Percentiles rank a stretch among this genome's conserved stretches.
Conservation (phyloP, 1,140 invertebrate species). For the Caenorhabditis latens region DNA sequence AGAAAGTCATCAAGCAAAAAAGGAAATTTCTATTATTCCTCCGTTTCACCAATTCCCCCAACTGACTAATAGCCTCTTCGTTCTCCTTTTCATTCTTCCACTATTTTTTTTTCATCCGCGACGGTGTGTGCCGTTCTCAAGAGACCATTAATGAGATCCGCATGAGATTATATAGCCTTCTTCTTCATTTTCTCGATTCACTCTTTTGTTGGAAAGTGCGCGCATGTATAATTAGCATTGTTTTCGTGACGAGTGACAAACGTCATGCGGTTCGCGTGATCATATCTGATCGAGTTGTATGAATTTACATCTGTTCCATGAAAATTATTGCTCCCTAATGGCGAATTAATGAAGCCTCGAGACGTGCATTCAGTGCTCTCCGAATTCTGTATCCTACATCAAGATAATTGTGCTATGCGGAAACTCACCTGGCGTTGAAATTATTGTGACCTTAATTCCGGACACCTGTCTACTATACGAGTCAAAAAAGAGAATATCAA, state of each 20-base stretch:
- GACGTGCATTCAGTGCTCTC: neutral
- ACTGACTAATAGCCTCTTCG: conserved; percentile 6
- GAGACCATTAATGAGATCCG: conserved; percentile 53
- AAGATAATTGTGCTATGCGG: neutral
- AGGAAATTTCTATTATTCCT: conserved; percentile 13
- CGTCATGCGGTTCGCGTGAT: neutral
- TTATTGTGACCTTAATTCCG: conserved; percentile 15
- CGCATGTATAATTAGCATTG: conserved; percentile 51
- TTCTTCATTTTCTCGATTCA: neutral
- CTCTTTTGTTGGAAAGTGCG: conserved; percentile 6
- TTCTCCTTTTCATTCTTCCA: conserved; percentile 33
- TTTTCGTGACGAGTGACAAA: conserved; percentile 53
- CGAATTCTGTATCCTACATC: no score
- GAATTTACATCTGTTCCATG: conserved; percentile 28
- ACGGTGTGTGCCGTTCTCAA: conserved; percentile 24
- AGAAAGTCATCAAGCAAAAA: conserved; percentile 1
- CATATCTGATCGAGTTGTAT: conserved; percentile 16
- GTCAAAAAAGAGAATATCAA: neutral
- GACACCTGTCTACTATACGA: neutral
- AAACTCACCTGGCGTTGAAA: neutral
- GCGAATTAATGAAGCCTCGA: neutral
- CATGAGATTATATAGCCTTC: conserved; percentile 48
- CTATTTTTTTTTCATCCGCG: neutral
- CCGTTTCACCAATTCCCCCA: neutral
- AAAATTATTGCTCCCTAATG: conserved; percentile 10